These are phyloP conservation scores for Formica exsecta DNA, from an alignment of 1,140 invertebrate genomes.

Conservation along the genomic window DNA sequence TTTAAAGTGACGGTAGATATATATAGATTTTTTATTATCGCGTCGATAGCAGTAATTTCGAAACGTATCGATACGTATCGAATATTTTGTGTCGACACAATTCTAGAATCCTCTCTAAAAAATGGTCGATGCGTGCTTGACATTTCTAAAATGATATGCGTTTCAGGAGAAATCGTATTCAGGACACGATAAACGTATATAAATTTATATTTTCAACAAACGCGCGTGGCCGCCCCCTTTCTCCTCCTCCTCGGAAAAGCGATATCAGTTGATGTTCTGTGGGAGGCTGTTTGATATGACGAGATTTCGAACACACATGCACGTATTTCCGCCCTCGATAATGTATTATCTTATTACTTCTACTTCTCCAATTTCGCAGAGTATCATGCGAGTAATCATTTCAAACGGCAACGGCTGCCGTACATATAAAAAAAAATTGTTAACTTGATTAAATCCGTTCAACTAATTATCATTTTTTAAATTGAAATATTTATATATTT, in stretches of 20 bases:
- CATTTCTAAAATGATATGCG: neutral
- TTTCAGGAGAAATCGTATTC: neutral
- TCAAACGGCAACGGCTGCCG: neutral
- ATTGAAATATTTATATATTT: no score
- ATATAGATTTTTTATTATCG: neutral
- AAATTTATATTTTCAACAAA: slow-evolving; percentile 13
- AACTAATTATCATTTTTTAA: no score
- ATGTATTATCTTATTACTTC: slow-evolving; percentile 26
- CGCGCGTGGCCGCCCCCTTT: no score
- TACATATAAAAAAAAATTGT: neutral
- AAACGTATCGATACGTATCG: neutral
- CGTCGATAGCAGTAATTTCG: neutral
- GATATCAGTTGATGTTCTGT: slow-evolving; percentile 41
- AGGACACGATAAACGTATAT: slow-evolving; percentile 21
- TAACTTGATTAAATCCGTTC: no score
- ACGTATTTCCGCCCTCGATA: slow-evolving; percentile 22
- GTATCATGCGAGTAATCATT: neutral
- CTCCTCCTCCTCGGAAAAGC: slow-evolving; percentile 6
- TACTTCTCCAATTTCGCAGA: slow-evolving; percentile 25
- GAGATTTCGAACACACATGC: slow-evolving; percentile 7
- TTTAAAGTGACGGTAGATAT: neutral
- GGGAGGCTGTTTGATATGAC: slow-evolving; percentile 30
- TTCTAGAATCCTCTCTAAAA: neutral
- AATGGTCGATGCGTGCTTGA: neutral
- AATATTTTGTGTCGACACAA: neutral